Evolutionary conservation across 2,888 invertebrate genomes (phyloP).

Genomic region (Diadegma fenestrale): DNA sequence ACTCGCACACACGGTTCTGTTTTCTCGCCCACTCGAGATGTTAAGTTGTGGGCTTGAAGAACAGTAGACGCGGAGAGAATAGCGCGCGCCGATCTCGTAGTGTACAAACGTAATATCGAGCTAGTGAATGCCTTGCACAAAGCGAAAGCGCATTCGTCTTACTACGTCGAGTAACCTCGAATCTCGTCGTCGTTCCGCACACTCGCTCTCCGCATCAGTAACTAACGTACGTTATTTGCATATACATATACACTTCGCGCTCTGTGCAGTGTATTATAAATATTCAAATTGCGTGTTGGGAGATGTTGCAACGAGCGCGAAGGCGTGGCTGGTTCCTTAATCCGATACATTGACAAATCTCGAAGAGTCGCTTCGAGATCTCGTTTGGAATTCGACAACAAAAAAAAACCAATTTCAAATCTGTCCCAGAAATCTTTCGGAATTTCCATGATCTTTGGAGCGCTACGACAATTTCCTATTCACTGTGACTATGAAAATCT

Average conservation of each 20-base stretch:
- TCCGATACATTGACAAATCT: constrained; percentile 23
- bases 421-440: neutral
- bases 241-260: neutral
- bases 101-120: constrained; percentile 57
- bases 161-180: constrained; percentile 69
- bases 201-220: constrained; percentile 30
- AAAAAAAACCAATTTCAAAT: constrained; percentile 35
- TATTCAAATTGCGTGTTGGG: constrained; percentile 43
- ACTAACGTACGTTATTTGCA: constrained; percentile 29
- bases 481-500: constrained; percentile 15
- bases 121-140: constrained; percentile 53
- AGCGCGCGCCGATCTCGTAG: constrained; percentile 25
- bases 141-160: constrained; percentile 60
- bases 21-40: constrained; percentile 59
- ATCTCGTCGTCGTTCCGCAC: constrained; percentile 53
- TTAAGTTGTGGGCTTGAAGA: constrained; percentile 47
- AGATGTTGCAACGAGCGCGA: constrained; percentile 46
- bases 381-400: neutral
- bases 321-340: constrained; percentile 43
- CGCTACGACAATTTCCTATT: neutral
- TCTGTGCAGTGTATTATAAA: constrained; percentile 44
- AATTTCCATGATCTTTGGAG: constrained; percentile 6
- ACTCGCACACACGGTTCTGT: constrained; percentile 24
- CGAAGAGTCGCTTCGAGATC: neutral
- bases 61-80: constrained; percentile 46